These are phyloP conservation scores for Drosophila robusta DNA, from an alignment of 2,888 invertebrate species.

Conservation along the genomic window DNA sequence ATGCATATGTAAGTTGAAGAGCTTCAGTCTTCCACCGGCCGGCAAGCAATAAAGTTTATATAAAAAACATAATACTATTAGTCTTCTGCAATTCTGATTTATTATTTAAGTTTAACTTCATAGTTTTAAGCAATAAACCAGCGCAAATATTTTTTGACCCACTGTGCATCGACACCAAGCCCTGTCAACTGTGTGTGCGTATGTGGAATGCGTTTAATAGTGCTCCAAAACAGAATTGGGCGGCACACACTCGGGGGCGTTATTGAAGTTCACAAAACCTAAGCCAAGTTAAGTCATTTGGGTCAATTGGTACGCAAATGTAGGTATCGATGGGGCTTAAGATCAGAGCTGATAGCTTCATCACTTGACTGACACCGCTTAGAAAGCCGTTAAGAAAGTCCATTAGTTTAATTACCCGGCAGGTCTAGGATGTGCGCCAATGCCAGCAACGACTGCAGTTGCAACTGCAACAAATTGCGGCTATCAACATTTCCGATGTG, in stretches of 20 bases:
- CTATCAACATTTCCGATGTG: conserved; percentile 63
- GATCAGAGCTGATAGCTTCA: conserved; percentile 26
- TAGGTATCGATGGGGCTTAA: conserved; percentile 1
- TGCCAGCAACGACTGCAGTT: conserved; percentile 8
- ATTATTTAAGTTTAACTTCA: too few relatives aligned
- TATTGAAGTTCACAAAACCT: conserved; percentile 47
- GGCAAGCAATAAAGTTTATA: too few relatives aligned
- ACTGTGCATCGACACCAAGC: conserved; percentile 24
- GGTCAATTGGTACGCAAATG: conserved; percentile 23
- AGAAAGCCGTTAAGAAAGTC: conserved; percentile 46
- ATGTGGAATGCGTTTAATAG: conserved; percentile 62
- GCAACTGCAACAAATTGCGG: conserved; percentile 68
- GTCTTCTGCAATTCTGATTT: too few relatives aligned
- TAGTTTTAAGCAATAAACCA: too few relatives aligned
- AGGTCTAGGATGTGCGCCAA: conserved; percentile 15
- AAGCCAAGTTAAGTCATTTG: conserved; percentile 54
- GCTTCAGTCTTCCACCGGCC: too few relatives aligned
- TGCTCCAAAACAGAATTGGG: conserved; percentile 26
- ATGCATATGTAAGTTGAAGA: too few relatives aligned
- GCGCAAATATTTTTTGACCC: not conserved
- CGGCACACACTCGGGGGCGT: not conserved
- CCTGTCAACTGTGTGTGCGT: conserved; percentile 36
- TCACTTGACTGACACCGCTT: conserved; percentile 24
- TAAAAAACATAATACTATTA: too few relatives aligned
- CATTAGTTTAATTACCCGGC: conserved; percentile 75